Evolutionary conservation across 1,140 invertebrate species (phyloP).

Genomic region (Atta colombica): DNA sequence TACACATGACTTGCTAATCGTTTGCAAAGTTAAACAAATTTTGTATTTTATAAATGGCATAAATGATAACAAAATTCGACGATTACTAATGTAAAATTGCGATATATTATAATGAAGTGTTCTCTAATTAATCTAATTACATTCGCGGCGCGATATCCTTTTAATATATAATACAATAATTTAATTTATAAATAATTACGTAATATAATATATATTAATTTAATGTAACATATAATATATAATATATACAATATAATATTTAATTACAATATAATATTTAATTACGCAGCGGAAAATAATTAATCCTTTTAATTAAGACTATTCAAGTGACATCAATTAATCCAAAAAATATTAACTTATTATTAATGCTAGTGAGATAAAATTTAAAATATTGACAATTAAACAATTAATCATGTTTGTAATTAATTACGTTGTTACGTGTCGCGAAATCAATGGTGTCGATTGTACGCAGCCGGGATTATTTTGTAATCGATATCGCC

Average conservation of each 20-base stretch:
- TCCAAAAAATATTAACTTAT: slow-evolving; percentile 6
- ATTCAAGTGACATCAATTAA: neutral
- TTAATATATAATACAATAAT: neutral
- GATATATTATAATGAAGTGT: neutral
- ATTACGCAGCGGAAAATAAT: neutral
- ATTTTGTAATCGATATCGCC: slow-evolving; percentile 85
- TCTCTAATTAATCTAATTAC: neutral
- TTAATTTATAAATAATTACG: no score
- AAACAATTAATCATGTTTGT: neutral
- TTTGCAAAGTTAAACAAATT: neutral
- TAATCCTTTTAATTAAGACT: neutral
- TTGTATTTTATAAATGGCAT: no score
- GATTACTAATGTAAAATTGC: slow-evolving; percentile 5
- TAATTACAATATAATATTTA: no score
- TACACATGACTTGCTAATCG: neutral
- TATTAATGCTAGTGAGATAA: neutral
- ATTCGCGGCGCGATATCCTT: neutral
- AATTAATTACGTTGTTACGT: slow-evolving; percentile 30
- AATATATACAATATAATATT: no score
- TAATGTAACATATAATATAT: no score
- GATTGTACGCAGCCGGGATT: slow-evolving; percentile 61
- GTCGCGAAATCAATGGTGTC: slow-evolving; percentile 31
- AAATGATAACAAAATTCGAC: neutral
- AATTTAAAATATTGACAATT: neutral
- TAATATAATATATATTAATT: no score